Evolutionary conservation across 1,140 invertebrate genomes (phyloP).

Genomic region (Dryas iulia): DNA sequence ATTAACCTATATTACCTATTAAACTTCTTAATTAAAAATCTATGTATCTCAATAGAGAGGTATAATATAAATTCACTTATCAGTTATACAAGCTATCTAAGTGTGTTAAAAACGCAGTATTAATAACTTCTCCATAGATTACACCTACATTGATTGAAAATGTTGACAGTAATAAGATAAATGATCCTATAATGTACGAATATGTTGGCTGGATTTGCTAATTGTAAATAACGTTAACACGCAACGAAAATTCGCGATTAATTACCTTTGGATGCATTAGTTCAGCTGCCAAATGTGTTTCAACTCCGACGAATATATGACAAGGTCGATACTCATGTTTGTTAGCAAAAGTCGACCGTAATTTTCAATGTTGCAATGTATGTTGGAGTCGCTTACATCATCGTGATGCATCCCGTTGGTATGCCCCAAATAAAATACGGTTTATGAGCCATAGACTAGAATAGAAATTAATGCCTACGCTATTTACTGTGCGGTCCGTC

Average conservation of each 20-base stretch:
- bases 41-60: too few species aligned
- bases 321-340: slow-evolving; percentile 32
- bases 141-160: too few species aligned
- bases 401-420: slow-evolving; percentile 35
- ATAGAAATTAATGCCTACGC: slow-evolving; percentile 35
- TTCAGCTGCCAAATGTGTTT: slow-evolving; percentile 42
- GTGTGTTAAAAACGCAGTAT: too few species aligned
- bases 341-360: slow-evolving; percentile 33
- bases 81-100: too few species aligned
- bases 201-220: not conserved
- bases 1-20: too few species aligned
- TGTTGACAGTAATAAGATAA: slow-evolving; percentile 1
- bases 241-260: slow-evolving; percentile 25
- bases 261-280: slow-evolving; percentile 32
- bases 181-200: not conserved
- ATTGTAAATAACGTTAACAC: slow-evolving; percentile 26
- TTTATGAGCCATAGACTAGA: slow-evolving; percentile 32
- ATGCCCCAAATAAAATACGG: slow-evolving; percentile 34
- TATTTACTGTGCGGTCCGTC: not conserved
- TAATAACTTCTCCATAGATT: too few species aligned
- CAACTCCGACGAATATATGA: slow-evolving; percentile 38
- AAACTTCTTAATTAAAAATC: too few species aligned
- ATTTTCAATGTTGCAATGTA: slow-evolving; percentile 41
- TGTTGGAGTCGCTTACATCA: slow-evolving; percentile 34
- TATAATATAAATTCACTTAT: too few species aligned